These are phyloP conservation scores for Distichodus sexfasciatus DNA, from an alignment of 2,797 vertebrate genomes.

Conservation along the genomic window DNA sequence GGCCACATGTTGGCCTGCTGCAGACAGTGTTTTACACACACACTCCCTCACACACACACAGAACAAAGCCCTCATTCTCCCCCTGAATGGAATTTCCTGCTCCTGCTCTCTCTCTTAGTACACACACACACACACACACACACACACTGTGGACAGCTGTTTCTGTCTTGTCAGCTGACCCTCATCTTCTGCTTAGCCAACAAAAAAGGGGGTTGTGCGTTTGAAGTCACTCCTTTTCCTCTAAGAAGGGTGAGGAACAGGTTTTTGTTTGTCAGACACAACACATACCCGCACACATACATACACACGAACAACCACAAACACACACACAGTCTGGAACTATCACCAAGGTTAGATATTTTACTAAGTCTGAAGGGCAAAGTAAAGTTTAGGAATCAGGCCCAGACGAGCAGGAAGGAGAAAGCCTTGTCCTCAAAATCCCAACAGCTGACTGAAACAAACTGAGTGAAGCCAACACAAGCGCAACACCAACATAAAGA, in stretches of 20 bases:
- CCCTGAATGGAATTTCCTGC: conserved; percentile 39
- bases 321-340: background rate
- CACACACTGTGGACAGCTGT: conserved; percentile 44
- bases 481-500: no score
- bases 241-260: conserved; percentile 19
- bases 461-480: no score
- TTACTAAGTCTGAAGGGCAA: background rate
- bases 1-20: conserved; percentile 46
- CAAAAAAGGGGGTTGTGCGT: conserved; percentile 30
- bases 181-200: conserved; percentile 44
- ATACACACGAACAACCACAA: conserved; percentile 2
- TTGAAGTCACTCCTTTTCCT: conserved; percentile 35
- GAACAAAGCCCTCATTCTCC: conserved; percentile 52
- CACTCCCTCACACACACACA: conserved; percentile 25
- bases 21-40: conserved; percentile 15
- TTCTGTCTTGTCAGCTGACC: conserved; percentile 53
- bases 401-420: no score
- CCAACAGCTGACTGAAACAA: no score
- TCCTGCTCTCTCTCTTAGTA: conserved; percentile 26
- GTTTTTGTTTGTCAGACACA: conserved; percentile 11
- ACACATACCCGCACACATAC: conserved; percentile 1
- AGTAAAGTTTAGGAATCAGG: background rate
- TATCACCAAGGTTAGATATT: no score
- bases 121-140: conserved; percentile 26
- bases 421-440: no score